A percentile compares a stretch with the other conserved stretches of the same genome.
Conservation (phyloP, 2,888 invertebrate genomes). For the Notodonta ziczac region DNA sequence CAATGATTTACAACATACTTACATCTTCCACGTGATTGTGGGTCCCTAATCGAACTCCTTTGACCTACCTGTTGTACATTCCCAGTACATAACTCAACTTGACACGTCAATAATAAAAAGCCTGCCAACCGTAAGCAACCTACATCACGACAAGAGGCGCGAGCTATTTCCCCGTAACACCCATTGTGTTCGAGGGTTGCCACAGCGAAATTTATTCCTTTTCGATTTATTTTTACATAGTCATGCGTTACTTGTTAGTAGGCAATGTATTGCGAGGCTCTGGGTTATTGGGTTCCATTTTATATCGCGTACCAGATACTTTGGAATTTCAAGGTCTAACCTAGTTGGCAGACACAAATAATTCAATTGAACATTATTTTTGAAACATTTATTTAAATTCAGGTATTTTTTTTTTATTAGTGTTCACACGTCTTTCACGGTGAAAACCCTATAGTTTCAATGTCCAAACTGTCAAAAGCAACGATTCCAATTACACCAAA, state of each 20-base stretch:
- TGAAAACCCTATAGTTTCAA: too few relatives aligned
- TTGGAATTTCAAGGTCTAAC: background rate
- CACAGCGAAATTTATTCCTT: constrained; percentile 29
- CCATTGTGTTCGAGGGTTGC: constrained; percentile 30
- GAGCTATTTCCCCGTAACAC: constrained; percentile 33
- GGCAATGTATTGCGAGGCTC: background rate
- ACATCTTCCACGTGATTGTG: background rate
- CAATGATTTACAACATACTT: background rate
- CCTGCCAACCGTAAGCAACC: constrained; percentile 32
- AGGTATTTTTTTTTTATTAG: too few relatives aligned
- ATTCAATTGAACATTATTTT: too few relatives aligned
- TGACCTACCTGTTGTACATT: constrained; percentile 15
- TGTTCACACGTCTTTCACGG: too few relatives aligned
- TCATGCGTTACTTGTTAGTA: constrained; percentile 21
- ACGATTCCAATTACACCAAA: too few relatives aligned
- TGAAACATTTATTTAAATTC: too few relatives aligned
- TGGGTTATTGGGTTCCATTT: background rate
- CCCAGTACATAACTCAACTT: constrained; percentile 40
- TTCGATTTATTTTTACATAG: constrained; percentile 30
- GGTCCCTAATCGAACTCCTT: constrained; percentile 1
- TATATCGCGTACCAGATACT: background rate
- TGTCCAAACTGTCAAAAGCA: too few relatives aligned
- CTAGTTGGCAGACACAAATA: too few relatives aligned
- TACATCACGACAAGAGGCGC: constrained; percentile 39
- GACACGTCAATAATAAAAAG: constrained; percentile 46